Percentiles rank a stretch among this genome's conserved stretches.
phyloP scores from a whole-genome alignment of 2,888 invertebrate species.

The Tetragonula carbonaria region DNA sequence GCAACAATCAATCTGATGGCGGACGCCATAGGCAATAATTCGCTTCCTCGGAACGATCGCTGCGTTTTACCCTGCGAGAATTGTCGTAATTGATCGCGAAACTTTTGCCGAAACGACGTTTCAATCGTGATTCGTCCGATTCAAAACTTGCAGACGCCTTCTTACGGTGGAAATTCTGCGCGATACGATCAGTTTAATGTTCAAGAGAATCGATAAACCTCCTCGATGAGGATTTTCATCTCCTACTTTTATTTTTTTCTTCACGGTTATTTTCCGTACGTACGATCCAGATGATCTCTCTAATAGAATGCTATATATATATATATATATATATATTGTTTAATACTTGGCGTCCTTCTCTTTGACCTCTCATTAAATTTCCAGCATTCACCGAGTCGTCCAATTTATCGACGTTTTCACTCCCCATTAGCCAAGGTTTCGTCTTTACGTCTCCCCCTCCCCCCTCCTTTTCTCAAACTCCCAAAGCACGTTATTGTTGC shows the following conservation, averaged over 20 bases:
- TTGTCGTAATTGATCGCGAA: accelerated
- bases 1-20: not conserved
- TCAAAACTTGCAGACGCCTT: not conserved
- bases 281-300: not conserved
- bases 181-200: too few relatives aligned
- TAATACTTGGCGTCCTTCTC: not conserved
- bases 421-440: not conserved
- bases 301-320: conserved; percentile 4
- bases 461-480: too few relatives aligned
- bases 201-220: too few relatives aligned
- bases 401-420: conserved; percentile 31
- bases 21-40: not conserved
- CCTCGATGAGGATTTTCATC: not conserved
- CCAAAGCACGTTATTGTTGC: conserved; percentile 32
- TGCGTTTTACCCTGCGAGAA: not conserved
- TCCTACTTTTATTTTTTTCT: not conserved
- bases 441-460: not conserved
- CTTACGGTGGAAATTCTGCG: too few relatives aligned
- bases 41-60: not conserved
- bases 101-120: not conserved
- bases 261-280: not conserved
- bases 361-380: conserved; percentile 14
- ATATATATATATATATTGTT: conserved; percentile 20
- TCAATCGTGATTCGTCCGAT: not conserved
- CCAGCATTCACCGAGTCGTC: not conserved